Evolutionary conservation across 2,888 invertebrate genomes (phyloP).

Genomic region (Agapostemon virescens): DNA sequence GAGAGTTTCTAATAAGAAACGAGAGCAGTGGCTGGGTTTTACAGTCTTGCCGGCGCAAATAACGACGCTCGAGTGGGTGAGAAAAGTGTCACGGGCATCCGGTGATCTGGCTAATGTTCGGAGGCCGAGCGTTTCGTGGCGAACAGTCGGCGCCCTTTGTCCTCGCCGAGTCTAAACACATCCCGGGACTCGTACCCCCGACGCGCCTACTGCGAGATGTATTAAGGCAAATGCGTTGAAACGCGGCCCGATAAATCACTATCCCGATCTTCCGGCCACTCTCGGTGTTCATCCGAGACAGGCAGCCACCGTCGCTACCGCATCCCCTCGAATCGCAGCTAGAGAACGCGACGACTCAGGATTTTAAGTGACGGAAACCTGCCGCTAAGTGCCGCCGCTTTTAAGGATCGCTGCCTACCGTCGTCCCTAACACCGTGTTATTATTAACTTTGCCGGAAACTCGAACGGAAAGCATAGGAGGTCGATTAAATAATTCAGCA

Average conservation of each 20-base stretch:
- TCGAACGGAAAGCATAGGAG: conserved; percentile 2
- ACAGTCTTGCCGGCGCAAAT: conserved; percentile 55
- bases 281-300: not conserved
- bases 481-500: conserved; percentile 48
- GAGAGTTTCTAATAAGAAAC: conserved; percentile 54
- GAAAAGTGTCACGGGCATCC: conserved; percentile 77
- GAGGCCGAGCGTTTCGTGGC: conserved; percentile 13
- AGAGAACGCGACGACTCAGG: conserved; percentile 1
- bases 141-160: conserved; percentile 67
- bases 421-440: not conserved
- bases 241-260: conserved; percentile 68
- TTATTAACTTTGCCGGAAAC: conserved; percentile 19
- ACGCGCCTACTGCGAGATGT: conserved; percentile 56
- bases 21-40: conserved; percentile 51
- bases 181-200: conserved; percentile 39
- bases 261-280: conserved; percentile 27
- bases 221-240: conserved; percentile 69
- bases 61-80: conserved; percentile 71
- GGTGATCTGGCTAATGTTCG: conserved; percentile 79
- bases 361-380: conserved; percentile 26
- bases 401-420: conserved; percentile 17
- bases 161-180: conserved; percentile 48
- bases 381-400: conserved; percentile 31
- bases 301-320: not conserved
- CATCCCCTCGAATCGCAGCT: conserved; percentile 35